Conservation (phyloP, 2,888 invertebrate genomes). For the Dasysyrphus albostriatus region DNA sequence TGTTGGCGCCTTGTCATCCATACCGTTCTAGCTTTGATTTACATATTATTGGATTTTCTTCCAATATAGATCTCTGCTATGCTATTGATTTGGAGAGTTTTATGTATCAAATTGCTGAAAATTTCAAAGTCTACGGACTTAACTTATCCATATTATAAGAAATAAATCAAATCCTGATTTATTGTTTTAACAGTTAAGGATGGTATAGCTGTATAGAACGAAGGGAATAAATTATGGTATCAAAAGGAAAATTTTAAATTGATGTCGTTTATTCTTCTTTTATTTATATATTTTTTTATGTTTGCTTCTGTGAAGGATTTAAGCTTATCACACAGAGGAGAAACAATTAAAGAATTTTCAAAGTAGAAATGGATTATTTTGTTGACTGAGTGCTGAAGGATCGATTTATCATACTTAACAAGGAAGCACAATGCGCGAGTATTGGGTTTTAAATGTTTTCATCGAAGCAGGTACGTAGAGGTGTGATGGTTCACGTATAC, state of each 20-base stretch:
- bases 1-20: slow-evolving; percentile 39
- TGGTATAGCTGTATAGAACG: neutral
- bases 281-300: no score
- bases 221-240: slow-evolving; percentile 30
- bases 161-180: slow-evolving; percentile 63
- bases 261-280: slow-evolving; percentile 26
- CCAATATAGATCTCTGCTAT: neutral
- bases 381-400: slow-evolving; percentile 7
- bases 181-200: slow-evolving; percentile 35
- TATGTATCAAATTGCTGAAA: no score
- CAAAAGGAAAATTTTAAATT: slow-evolving; percentile 34
- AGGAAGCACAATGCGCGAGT: neutral
- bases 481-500: no score
- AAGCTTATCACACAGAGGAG: slow-evolving; percentile 25
- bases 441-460: slow-evolving; percentile 5
- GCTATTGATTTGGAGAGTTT: slow-evolving; percentile 15
- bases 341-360: slow-evolving; percentile 33
- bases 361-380: slow-evolving; percentile 29
- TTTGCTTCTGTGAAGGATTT: slow-evolving; percentile 7
- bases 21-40: slow-evolving; percentile 38
- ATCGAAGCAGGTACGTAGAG: neutral
- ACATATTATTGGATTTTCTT: slow-evolving; percentile 49
- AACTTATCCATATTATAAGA: slow-evolving; percentile 25
- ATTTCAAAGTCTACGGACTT: slow-evolving; percentile 15
- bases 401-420: slow-evolving; percentile 34